Evolutionary conservation across 2,113 vertebrate species (phyloP).

Genomic region (Cettia cetti): DNA sequence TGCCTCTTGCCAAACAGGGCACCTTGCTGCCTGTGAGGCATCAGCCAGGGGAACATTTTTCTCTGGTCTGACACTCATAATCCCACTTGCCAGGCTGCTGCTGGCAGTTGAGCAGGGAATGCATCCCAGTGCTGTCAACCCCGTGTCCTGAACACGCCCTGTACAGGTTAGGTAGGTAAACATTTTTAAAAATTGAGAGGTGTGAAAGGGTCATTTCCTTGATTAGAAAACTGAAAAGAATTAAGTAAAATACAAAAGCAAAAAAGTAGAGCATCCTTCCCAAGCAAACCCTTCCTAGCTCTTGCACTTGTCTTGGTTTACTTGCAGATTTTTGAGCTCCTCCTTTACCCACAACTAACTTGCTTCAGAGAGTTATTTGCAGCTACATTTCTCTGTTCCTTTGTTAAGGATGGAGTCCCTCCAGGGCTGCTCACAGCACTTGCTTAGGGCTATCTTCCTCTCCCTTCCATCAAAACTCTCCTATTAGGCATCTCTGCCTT

Average conservation of each 20-base stretch:
- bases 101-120: neutral
- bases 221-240: neutral
- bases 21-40: neutral
- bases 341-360: neutral
- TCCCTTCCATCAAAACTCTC: neutral
- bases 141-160: neutral
- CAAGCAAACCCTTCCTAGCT: neutral
- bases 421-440: conserved; percentile 44
- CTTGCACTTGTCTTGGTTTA: neutral
- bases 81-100: neutral
- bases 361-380: neutral
- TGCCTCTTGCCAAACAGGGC: neutral
- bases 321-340: neutral
- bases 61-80: neutral
- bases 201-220: neutral
- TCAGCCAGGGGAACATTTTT: neutral
- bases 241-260: neutral
- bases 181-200: neutral
- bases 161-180: neutral
- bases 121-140: rapidly evolving
- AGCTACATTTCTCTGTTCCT: conserved; percentile 24
- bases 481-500: neutral
- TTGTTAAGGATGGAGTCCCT: conserved; percentile 38
- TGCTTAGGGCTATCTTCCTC: conserved; percentile 30
- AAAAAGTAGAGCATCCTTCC: neutral